Evolutionary conservation across 1,140 invertebrate species (phyloP), one percentile per base, ranked within the genome.

Genomic region (Brachionus koreanus): DNA sequence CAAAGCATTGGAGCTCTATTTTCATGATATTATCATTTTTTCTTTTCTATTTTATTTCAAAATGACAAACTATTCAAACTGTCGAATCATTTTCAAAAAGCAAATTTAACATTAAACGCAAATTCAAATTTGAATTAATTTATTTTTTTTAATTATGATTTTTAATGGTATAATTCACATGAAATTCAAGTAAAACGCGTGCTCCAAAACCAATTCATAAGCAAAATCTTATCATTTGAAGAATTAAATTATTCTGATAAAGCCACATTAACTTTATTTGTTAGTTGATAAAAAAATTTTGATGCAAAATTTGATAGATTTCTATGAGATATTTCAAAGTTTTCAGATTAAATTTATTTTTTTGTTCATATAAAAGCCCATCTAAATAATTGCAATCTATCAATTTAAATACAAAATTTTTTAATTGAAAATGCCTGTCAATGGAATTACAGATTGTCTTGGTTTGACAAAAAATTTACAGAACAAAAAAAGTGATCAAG

Each of bases 401-500:
- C n/a, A n/a, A n/a, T 49, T 49, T 49, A 16, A 10, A 57, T 23
- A 16, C 5, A 2, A 13, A 6, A 3, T 42, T 42, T 10, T 42
- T n/a, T 9, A 23, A 6, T 13, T 0, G 25, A 74, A 74, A 46
- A 74, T 25, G 19, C n/a, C 25, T 43, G 7, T 74, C 12, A 74
- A 74, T 19, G 69, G 69, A 19, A 7, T 74, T 0, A 29, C 37
- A 3, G n/a, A 43, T 23, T 46, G n/a, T 10, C 19, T 69, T 9
- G 69, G 25, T 19, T 23, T 74, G 12, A 29, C 69, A 74, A 43
- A 74, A 46, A 74, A 74, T 46, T 25, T 74, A 19, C 69, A 46
- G 43, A 74, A 74, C 39, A 74, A 46, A 46, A 29, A 13, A 3
- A 74, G 19, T 13, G 16, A 74, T 46, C 69, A 74, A 74, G 25